Percentiles rank a stretch among this genome's conserved stretches.
phyloP scores from a whole-genome alignment of 2,113 vertebrate species.

The Tetrax tetrax region DNA sequence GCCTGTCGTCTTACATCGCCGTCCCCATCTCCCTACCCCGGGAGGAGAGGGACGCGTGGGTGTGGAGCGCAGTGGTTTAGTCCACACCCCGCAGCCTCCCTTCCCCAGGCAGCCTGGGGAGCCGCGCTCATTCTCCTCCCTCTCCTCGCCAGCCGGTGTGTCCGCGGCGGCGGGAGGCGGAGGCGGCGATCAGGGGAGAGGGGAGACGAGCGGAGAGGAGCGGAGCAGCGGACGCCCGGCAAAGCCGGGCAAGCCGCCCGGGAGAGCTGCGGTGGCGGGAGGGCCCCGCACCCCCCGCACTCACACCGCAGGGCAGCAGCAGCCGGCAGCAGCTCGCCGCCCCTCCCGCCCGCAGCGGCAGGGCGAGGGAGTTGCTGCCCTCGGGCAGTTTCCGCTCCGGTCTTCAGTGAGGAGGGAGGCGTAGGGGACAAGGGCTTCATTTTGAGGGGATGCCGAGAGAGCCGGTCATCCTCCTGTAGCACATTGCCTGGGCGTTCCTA shows the following conservation, averaged over 20 bases:
- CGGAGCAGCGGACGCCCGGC: neutral
- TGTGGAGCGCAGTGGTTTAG: constrained; percentile 52
- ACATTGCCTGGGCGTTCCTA: constrained; percentile 59
- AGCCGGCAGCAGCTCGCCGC: neutral
- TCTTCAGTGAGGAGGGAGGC: constrained; percentile 26
- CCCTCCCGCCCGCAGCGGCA: neutral
- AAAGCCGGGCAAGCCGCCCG: neutral
- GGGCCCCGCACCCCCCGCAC: neutral
- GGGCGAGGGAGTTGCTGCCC: constrained; percentile 35
- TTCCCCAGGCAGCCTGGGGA: constrained; percentile 26
- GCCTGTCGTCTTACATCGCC: neutral
- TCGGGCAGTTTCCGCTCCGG: constrained; percentile 21
- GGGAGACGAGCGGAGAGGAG: neutral
- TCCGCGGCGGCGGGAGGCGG: constrained; percentile 38
- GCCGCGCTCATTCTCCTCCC: constrained; percentile 58
- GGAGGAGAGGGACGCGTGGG: constrained; percentile 45
- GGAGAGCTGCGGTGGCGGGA: constrained; percentile 6
- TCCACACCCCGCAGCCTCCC: constrained; percentile 52
- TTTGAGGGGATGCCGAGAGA: constrained; percentile 4
- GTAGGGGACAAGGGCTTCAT: neutral
- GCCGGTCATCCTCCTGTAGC: constrained; percentile 11
- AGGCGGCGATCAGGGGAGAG: constrained; percentile 11
- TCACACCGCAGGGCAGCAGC: too few species aligned
- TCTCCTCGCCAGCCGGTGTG: constrained; percentile 45
- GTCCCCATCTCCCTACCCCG: neutral